phyloP scores from a whole-genome alignment of 2,888 invertebrate genomes.

The Pherbina coryleti region DNA sequence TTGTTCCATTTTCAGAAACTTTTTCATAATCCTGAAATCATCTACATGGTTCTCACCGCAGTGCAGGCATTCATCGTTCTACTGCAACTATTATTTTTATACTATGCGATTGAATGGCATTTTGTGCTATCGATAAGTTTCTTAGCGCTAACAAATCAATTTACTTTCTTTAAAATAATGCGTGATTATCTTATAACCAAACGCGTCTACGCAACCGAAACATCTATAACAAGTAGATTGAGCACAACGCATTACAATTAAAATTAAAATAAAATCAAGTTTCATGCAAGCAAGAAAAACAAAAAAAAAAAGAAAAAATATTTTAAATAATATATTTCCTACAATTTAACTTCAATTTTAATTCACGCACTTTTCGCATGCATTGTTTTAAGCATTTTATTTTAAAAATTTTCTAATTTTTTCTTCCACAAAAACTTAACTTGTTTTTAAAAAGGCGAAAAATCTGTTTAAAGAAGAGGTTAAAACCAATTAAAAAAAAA shows the following conservation, averaged over 20 bases:
- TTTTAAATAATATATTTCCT: neutral
- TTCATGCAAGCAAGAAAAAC: neutral
- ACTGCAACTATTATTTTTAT: constrained; percentile 82
- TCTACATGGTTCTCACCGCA: constrained; percentile 80
- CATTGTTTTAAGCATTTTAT: neutral
- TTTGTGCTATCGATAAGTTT: constrained; percentile 88
- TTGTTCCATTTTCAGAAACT: constrained; percentile 76
- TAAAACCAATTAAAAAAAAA: neutral
- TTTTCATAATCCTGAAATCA: constrained; percentile 86
- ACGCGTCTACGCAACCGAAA: constrained; percentile 76
- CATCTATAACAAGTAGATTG: constrained; percentile 55
- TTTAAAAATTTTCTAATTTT: no score
- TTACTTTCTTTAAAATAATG: constrained; percentile 88
- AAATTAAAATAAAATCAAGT: constrained; percentile 12
- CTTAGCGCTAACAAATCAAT: constrained; percentile 90
- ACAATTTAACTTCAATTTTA: neutral
- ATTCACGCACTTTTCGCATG: neutral
- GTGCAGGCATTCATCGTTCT: constrained; percentile 80
- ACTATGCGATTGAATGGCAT: constrained; percentile 90
- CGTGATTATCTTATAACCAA: constrained; percentile 89
- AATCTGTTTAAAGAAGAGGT: neutral
- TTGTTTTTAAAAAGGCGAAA: no score
- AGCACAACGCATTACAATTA: constrained; percentile 51
- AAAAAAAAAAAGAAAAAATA: constrained; percentile 12
- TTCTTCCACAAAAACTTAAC: no score